A percentile compares a stretch with the other conserved stretches of the same genome.
phyloP scores from a whole-genome alignment of 2,797 vertebrate species.

The Craterocephalus amniculus region DNA sequence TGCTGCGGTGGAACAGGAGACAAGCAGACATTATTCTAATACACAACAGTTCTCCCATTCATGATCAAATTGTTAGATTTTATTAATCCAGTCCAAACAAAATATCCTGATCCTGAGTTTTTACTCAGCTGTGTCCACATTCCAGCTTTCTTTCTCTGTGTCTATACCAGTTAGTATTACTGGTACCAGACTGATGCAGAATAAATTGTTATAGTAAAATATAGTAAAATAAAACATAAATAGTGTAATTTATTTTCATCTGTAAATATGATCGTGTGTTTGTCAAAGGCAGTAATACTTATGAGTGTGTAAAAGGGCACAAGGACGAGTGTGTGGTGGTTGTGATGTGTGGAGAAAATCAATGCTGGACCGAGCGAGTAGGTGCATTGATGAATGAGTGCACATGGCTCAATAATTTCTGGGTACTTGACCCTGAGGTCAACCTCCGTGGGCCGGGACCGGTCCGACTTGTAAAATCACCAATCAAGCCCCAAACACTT shows the following conservation, averaged over 20 bases:
- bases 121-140: too few relatives aligned
- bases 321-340: too few relatives aligned
- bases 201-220: too few relatives aligned
- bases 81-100: background rate
- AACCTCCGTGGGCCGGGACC: constrained; percentile 17
- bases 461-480: constrained; percentile 26
- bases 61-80: background rate
- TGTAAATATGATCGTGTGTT: background rate
- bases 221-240: too few relatives aligned
- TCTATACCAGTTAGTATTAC: background rate
- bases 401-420: constrained; percentile 32
- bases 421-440: constrained; percentile 47
- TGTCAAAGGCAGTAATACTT: constrained; percentile 6
- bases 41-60: background rate
- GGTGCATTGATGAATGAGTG: constrained; percentile 53
- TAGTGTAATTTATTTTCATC: background rate
- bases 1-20: background rate
- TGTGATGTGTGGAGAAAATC: constrained; percentile 4
- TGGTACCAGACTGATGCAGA: background rate
- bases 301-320: background rate
- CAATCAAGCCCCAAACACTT: constrained; percentile 44
- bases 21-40: background rate
- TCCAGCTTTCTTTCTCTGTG: background rate
- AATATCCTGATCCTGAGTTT: background rate
- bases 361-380: constrained; percentile 1